Evolutionary conservation across 2,888 invertebrate genomes (phyloP).

Genomic region (Nesidiocoris tenuis): DNA sequence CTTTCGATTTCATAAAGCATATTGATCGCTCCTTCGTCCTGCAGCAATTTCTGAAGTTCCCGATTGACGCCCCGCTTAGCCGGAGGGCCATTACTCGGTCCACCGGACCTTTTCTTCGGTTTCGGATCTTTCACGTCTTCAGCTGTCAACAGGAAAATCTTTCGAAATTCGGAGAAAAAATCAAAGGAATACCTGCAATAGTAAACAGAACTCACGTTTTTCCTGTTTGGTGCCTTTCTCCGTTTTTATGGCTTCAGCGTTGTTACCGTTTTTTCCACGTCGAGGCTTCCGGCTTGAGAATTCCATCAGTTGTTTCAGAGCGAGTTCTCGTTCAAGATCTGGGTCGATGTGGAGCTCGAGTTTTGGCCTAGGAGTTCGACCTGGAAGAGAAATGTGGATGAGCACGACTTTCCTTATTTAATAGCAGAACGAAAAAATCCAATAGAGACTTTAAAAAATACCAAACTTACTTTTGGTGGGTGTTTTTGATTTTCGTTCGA

Average conservation of each 20-base stretch:
- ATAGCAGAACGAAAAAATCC: background rate
- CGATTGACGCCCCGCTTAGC: slow-evolving; percentile 51
- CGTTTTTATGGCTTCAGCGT: background rate
- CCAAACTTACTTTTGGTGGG: slow-evolving; percentile 11
- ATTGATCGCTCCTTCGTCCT: slow-evolving; percentile 84
- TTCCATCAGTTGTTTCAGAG: slow-evolving; percentile 61
- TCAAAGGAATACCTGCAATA: background rate
- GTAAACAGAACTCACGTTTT: background rate
- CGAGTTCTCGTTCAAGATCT: slow-evolving; percentile 59
- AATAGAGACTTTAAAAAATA: background rate
- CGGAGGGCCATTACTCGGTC: slow-evolving; percentile 23
- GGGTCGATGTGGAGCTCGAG: slow-evolving; percentile 54
- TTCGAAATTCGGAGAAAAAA: background rate
- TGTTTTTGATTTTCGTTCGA: slow-evolving; percentile 25
- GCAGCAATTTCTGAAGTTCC: slow-evolving; percentile 74
- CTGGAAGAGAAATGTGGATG: too few relatives aligned
- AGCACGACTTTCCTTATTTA: too few relatives aligned
- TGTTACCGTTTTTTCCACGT: slow-evolving; percentile 37
- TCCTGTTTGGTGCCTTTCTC: background rate
- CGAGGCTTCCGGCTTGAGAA: slow-evolving; percentile 53
- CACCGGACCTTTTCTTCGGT: slow-evolving; percentile 32
- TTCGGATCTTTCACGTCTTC: slow-evolving; percentile 39
- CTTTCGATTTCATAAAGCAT: slow-evolving; percentile 77
- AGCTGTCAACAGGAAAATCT: background rate
- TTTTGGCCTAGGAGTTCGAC: slow-evolving; percentile 20